Evolutionary conservation across 2,888 invertebrate genomes (phyloP), one percentile per base, ranked within the genome.

Genomic region (Gibbula magus): DNA sequence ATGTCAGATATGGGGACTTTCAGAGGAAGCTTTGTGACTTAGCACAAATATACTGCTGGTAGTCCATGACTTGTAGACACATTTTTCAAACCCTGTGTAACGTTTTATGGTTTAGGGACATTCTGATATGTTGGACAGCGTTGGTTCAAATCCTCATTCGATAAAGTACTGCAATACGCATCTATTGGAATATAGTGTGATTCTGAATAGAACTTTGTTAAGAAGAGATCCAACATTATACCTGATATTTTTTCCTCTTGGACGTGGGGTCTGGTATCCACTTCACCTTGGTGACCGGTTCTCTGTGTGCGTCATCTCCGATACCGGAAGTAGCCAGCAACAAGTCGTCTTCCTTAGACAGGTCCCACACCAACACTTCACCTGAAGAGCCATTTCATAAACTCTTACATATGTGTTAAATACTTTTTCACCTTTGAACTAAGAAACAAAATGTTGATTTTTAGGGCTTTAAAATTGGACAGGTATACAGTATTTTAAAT

Each of bases 301-400:
- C 93, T 45, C 92, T 88, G 84, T 93, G 89, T 88, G 93, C 82
- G 88, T 91, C 88, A 78, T 92, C 89, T 7, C 92, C 92, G 29
- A 92, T 90, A 39, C 91, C 91, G n/a, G 93, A 92, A 4, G 89
- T 88, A 4, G 92, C 91, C 45, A 93, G 80, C 39, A 92, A 83
- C 80, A 90, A 85, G 79, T 93, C 93, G 84, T 93, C 93, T 79
- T 92, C 91, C 79, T 88, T 85, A 82, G 91, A 90, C n/a, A 91
- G 84, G 81, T 93, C 92, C 93, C 93, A 93, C 13, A 93, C 82
- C 81, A 93, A 85, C 51, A 93, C 90, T 85, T 93, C 92, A 83
- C 93, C 92, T 91, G 80, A 2, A 83, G 1, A 45, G 1, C n/a
- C 45, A 45, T 45, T 45, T 45, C 10, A 45, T 45, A 45, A 45